Evolutionary conservation across 2,113 vertebrate species (phyloP).

Genomic region (Oophaga pumilio): DNA sequence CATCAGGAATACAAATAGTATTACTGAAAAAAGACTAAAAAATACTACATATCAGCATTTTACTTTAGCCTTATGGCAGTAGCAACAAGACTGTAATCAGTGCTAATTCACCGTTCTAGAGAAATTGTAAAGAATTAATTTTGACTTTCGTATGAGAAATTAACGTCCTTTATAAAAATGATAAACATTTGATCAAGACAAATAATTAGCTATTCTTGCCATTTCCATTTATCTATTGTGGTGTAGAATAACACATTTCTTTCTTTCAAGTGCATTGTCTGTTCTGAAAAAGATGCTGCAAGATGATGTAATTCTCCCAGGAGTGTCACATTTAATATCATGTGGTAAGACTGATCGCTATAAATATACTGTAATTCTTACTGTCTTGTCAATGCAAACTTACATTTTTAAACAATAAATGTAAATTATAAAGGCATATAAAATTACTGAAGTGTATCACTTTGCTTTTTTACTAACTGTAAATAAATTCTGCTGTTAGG

Average conservation of each 20-base stretch:
- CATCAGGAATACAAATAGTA: neutral
- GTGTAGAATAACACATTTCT: neutral
- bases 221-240: neutral
- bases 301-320: constrained; percentile 30
- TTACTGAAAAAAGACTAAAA: neutral
- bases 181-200: neutral
- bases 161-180: neutral
- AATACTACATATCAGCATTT: neutral
- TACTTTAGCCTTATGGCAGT: neutral
- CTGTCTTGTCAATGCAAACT: neutral
- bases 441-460: neutral
- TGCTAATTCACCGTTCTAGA: neutral
- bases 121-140: neutral
- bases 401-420: neutral
- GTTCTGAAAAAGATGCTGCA: neutral
- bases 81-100: neutral
- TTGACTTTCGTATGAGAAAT: neutral
- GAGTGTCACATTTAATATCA: neutral
- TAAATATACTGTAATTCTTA: constrained; percentile 9
- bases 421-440: neutral
- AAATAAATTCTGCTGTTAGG: neutral
- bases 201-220: neutral
- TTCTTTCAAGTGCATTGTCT: neutral
- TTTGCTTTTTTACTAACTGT: neutral
- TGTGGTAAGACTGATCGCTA: constrained; percentile 15